Conservation (phyloP, 2,113 vertebrate genomes). For the Oxyura jamaicensis region DNA sequence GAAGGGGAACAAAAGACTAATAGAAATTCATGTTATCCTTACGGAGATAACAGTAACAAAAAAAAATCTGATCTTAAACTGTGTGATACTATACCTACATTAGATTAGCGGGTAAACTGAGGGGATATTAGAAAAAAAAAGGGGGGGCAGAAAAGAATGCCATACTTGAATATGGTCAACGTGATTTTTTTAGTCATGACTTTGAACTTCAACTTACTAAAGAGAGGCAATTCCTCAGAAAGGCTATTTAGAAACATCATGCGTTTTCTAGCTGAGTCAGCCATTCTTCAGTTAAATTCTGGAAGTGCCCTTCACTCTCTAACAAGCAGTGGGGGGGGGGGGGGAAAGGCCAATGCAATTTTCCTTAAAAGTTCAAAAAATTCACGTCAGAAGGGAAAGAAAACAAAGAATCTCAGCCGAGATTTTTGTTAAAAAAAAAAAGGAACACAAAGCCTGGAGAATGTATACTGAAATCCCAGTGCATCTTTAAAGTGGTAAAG, state of each 20-base stretch:
- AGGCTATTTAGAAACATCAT: not conserved
- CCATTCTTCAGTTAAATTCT: not conserved
- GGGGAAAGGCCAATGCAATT: not conserved
- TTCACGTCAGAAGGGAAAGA: not conserved
- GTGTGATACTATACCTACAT: not conserved
- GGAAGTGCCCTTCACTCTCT: not conserved
- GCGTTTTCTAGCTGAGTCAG: not conserved
- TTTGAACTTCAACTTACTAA: not conserved
- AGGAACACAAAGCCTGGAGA: not conserved
- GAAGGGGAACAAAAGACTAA: not conserved
- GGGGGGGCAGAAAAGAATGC: accelerated
- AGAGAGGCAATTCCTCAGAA: not conserved
- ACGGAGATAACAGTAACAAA: not conserved
- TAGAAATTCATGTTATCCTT: not conserved
- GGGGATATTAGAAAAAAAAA: accelerated
- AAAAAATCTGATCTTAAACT: not conserved
- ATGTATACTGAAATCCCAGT: not conserved
- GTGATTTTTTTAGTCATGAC: not conserved
- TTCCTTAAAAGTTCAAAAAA: not conserved
- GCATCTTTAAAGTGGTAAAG: not conserved
- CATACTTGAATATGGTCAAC: not conserved
- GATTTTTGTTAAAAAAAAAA: not conserved
- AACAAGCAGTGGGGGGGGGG: accelerated
- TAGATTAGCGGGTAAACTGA: not conserved
- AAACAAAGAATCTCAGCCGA: not conserved